A percentile compares a stretch with the other conserved stretches of the same genome.
Conservation (phyloP, 64 coral and sea anemone species). For the Stylophora pistillata region DNA sequence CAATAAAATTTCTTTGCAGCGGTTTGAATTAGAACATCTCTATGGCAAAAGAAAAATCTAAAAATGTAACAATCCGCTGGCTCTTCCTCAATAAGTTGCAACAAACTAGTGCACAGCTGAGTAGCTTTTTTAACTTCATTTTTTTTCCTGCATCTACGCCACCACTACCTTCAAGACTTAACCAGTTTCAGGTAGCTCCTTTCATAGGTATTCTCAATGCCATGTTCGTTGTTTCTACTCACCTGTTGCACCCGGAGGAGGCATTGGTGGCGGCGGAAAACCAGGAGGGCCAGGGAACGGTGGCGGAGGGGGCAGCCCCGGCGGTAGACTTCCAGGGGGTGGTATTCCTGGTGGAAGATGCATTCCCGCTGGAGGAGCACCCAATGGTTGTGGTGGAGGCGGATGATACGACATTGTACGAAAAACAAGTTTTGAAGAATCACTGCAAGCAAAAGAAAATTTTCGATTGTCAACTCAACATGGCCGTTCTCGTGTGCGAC, state of each 20-base stretch:
- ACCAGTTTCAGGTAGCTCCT: background rate
- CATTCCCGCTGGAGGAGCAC: slow-evolving; percentile 33
- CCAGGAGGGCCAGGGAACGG: slow-evolving; percentile 59
- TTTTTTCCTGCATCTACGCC: too few relatives aligned
- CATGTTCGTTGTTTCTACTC: background rate
- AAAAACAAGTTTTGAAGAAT: slow-evolving; percentile 1
- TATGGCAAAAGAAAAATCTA: too few relatives aligned
- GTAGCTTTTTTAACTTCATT: too few relatives aligned
- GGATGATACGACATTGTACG: slow-evolving; percentile 46
- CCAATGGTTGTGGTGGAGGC: slow-evolving; percentile 52
- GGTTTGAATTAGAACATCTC: too few relatives aligned
- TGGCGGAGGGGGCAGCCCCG: slow-evolving; percentile 48
- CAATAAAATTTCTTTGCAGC: too few relatives aligned
- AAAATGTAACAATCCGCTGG: too few relatives aligned
- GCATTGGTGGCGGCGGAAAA: slow-evolving; percentile 54
- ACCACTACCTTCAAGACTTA: too few relatives aligned
- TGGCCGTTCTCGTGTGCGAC: slow-evolving; percentile 31
- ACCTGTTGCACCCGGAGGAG: slow-evolving; percentile 46
- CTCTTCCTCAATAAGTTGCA: too few relatives aligned
- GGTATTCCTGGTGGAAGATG: slow-evolving; percentile 42
- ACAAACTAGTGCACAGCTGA: too few relatives aligned
- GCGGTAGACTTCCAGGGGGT: slow-evolving; percentile 18
- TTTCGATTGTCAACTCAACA: slow-evolving; percentile 13
- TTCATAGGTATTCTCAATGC: background rate
- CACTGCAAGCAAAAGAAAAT: background rate